Evolutionary conservation across 1,140 invertebrate genomes (phyloP).

Genomic region (Diabrotica virgifera): DNA sequence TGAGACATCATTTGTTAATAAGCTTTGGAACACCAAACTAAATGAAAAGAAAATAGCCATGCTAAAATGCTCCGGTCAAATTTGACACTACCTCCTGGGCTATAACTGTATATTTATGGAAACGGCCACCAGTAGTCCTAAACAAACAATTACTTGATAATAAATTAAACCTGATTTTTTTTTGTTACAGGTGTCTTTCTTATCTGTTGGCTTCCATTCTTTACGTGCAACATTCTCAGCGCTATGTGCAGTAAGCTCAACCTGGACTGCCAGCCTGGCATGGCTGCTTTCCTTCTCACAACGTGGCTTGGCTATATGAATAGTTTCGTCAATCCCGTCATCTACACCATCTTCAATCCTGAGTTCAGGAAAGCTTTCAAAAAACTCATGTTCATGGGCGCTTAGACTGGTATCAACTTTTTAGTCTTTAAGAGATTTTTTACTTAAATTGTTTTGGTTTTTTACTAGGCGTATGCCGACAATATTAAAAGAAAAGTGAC

Average conservation of each 20-base stretch:
- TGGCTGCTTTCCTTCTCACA: constrained; percentile 88
- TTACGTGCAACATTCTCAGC: constrained; percentile 95
- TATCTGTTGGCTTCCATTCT: constrained; percentile 98
- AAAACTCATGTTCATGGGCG: constrained; percentile 76
- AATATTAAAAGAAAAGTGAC: no score
- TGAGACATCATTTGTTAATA: no score
- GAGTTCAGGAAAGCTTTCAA: constrained; percentile 99
- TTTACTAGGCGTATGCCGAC: no score
- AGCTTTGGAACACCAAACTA: no score
- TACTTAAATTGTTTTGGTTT: no score
- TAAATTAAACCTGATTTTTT: constrained; percentile 1
- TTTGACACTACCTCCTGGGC: no score
- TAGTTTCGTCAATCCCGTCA: constrained; percentile 96
- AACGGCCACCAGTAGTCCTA: no score
- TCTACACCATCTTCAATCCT: constrained; percentile 99
- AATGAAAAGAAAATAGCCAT: no score
- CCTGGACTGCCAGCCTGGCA: constrained; percentile 77
- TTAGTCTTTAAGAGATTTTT: background rate
- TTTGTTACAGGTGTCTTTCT: constrained; percentile 78
- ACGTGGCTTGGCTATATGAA: constrained; percentile 99
- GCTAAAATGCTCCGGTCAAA: no score
- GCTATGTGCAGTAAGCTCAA: constrained; percentile 88
- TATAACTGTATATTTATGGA: no score
- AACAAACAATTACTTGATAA: no score
- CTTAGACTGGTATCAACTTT: constrained; percentile 19